Percentiles rank a stretch among this genome's conserved stretches.
Evolutionary conservation across 30 jellyfish, hydroid and myxozoan species (phyloP).

Genomic region (Euphysa ruthae): DNA sequence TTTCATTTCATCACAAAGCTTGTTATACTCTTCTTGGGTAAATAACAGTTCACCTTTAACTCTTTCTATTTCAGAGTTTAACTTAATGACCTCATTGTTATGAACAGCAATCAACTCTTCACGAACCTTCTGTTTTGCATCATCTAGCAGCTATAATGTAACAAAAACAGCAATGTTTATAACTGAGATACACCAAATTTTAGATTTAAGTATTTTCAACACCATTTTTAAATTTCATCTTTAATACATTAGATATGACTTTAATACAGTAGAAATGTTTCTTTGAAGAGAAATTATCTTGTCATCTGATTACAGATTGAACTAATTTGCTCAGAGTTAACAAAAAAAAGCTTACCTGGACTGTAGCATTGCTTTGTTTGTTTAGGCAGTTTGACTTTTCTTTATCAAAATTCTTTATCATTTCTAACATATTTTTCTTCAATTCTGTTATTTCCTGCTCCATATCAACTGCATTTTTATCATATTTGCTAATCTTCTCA

Average conservation of each 20-base stretch:
- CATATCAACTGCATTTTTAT: not conserved
- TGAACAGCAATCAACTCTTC: not conserved
- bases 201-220: too few relatives aligned
- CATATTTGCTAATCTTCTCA: not conserved
- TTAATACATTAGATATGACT: too few relatives aligned
- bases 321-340: too few relatives aligned
- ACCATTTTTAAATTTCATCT: too few relatives aligned
- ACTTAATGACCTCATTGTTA: not conserved
- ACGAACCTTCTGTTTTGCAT: conserved; percentile 18
- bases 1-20: conserved; percentile 54
- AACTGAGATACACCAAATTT: too few relatives aligned
- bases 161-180: not conserved
- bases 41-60: conserved; percentile 42
- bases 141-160: too few relatives aligned
- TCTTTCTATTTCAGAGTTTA: conserved; percentile 8
- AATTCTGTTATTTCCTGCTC: conserved; percentile 14
- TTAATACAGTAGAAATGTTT: too few relatives aligned
- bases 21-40: conserved; percentile 59
- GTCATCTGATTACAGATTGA: too few relatives aligned
- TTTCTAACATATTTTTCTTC: conserved; percentile 36
- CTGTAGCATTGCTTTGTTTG: not conserved
- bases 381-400: not conserved
- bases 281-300: too few relatives aligned
- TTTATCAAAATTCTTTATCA: conserved; percentile 13
- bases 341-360: too few relatives aligned